Percentiles rank a stretch among this genome's conserved stretches.
These are phyloP conservation scores for Natrix natrix DNA, from an alignment of 2,797 vertebrate species.

Conservation along the genomic window DNA sequence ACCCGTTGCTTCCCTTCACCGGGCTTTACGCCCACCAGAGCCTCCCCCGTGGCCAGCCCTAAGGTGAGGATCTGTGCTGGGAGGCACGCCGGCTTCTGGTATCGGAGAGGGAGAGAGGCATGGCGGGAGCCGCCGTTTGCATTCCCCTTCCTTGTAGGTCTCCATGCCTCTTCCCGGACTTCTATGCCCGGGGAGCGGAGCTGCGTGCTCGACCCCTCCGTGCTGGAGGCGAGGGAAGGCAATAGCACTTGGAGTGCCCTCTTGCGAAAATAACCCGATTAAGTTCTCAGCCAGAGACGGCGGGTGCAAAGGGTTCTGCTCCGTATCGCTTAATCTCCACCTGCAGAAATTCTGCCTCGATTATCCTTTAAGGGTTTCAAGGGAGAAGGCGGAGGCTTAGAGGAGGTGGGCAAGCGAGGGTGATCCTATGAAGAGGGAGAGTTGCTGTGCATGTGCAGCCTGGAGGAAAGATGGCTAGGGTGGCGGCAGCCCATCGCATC, in stretches of 20 bases:
- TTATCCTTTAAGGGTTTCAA: neutral
- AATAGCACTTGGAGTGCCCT: neutral
- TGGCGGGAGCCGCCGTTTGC: neutral
- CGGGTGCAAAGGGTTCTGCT: neutral
- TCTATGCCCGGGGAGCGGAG: neutral
- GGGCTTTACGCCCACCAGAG: neutral
- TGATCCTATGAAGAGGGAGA: neutral
- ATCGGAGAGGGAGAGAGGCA: too few species aligned
- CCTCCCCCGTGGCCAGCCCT: neutral
- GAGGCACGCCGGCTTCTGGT: neutral
- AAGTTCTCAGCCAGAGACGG: neutral
- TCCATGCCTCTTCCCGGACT: neutral
- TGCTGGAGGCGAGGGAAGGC: neutral
- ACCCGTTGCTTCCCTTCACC: neutral
- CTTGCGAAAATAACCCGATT: neutral
- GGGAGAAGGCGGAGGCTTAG: neutral
- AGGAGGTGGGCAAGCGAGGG: neutral
- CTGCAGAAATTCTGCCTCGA: neutral
- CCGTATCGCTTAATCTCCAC: neutral
- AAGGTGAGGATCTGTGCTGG: slow-evolving; percentile 28
- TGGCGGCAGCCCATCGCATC: neutral
- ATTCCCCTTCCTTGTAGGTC: neutral
- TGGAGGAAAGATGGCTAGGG: neutral
- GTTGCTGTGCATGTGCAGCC: neutral
- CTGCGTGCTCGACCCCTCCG: neutral